These are phyloP conservation scores for Hyaena hyaena DNA, from an alignment of 2,113 vertebrate genomes.

Conservation along the genomic window DNA sequence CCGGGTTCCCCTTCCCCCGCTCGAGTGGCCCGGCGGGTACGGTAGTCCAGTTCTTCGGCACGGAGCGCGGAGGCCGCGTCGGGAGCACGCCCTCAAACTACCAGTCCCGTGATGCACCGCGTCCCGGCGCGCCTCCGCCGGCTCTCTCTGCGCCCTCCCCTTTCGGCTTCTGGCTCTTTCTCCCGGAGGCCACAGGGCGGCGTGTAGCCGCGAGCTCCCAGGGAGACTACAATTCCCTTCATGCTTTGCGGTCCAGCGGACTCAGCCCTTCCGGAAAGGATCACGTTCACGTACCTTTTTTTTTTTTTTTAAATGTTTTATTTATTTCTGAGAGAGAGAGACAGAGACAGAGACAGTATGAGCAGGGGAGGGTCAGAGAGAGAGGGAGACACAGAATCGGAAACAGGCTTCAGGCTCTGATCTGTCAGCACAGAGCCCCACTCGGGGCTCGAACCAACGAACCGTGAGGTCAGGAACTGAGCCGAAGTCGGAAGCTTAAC, in stretches of 20 bases:
- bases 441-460: no score
- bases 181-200: not conserved
- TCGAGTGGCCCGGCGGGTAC: slow-evolving; percentile 42
- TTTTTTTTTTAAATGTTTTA: no score
- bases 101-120: not conserved
- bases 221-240: not conserved
- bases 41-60: slow-evolving; percentile 14
- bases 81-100: not conserved
- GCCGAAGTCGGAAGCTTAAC: no score
- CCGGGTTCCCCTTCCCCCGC: not conserved
- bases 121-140: accelerated
- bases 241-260: accelerated
- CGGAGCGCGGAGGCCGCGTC: accelerated
- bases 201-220: accelerated
- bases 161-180: slow-evolving; percentile 35
- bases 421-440: no score
- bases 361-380: no score
- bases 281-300: not conserved
- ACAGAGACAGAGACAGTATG: no score
- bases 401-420: no score
- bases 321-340: no score
- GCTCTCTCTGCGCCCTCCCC: not conserved
- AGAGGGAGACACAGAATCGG: no score
- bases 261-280: not conserved
- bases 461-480: no score